phyloP scores from a whole-genome alignment of 2,888 invertebrate genomes.

The Parasteatoda lunata region DNA sequence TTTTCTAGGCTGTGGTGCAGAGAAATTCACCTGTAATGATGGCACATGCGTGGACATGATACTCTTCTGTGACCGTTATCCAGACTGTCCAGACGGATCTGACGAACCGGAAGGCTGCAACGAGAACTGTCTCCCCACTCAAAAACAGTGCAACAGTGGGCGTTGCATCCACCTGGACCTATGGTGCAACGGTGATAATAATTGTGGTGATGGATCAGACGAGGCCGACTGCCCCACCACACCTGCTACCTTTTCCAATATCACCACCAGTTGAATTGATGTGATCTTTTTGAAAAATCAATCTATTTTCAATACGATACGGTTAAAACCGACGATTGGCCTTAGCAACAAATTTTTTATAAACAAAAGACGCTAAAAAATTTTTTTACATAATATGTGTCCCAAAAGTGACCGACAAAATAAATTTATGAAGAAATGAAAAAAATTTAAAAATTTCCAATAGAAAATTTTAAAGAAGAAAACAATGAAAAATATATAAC shows the following conservation, averaged over 20 bases:
- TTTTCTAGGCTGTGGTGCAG: constrained; percentile 78
- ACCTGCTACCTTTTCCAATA: neutral
- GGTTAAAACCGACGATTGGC: too few relatives aligned
- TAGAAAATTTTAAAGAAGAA: too few relatives aligned
- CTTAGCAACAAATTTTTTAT: too few relatives aligned
- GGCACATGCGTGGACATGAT: constrained; percentile 80
- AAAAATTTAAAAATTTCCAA: too few relatives aligned
- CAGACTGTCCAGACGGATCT: constrained; percentile 81
- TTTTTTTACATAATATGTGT: too few relatives aligned
- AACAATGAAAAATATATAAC: too few relatives aligned
- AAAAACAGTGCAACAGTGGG: constrained; percentile 72
- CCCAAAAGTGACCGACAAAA: too few relatives aligned
- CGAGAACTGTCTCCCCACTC: constrained; percentile 66
- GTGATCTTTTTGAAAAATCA: too few relatives aligned
- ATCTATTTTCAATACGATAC: too few relatives aligned
- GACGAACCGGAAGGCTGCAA: constrained; percentile 81
- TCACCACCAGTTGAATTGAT: neutral
- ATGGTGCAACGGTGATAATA: constrained; percentile 71
- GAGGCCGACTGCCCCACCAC: constrained; percentile 71
- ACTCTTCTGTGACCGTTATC: constrained; percentile 80
- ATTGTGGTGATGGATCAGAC: constrained; percentile 72
- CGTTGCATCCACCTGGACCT: constrained; percentile 71
- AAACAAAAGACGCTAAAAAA: too few relatives aligned
- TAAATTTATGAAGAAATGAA: too few relatives aligned
- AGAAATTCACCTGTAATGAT: constrained; percentile 78